Percentiles rank a stretch among this genome's conserved stretches.
These are phyloP conservation scores for Kryphioiulus occultus DNA, from an alignment of 2,888 invertebrate genomes.

Conservation along the genomic window DNA sequence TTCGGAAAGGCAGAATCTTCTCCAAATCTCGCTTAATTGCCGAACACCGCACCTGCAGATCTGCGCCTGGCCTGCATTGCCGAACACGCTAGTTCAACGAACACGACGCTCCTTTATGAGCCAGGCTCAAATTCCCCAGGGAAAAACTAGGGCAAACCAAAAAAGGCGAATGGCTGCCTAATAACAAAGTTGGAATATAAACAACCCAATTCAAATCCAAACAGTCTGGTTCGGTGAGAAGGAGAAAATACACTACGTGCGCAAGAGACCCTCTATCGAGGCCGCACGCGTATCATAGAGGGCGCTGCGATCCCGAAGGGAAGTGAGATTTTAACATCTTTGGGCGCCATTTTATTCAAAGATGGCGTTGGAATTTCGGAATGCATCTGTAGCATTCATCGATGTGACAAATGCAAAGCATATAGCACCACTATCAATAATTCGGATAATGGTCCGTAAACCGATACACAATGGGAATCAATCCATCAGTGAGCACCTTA, in stretches of 20 bases:
- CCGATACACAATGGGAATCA: no score
- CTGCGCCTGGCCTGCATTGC: background rate
- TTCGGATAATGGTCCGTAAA: no score
- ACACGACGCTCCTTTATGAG: background rate
- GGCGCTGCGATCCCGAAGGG: no score
- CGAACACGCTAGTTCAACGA: background rate
- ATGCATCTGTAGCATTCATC: no score
- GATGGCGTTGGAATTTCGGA: no score
- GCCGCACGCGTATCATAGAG: no score
- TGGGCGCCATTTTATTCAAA: no score
- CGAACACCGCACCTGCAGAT: background rate
- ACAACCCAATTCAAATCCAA: conserved; percentile 20
- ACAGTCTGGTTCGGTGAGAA: background rate
- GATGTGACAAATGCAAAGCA: no score
- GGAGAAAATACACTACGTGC: background rate
- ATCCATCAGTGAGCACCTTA: no score
- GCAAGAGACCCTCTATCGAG: background rate
- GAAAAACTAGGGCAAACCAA: conserved; percentile 18
- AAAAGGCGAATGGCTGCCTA: conserved; percentile 24
- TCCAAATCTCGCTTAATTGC: background rate
- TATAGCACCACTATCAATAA: no score
- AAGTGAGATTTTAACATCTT: no score
- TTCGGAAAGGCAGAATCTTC: no score
- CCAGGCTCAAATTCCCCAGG: conserved; percentile 18
- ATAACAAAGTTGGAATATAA: conserved; percentile 30